These are phyloP conservation scores for Dermatemys mawii DNA, from an alignment of 2,113 vertebrate genomes.

Conservation along the genomic window DNA sequence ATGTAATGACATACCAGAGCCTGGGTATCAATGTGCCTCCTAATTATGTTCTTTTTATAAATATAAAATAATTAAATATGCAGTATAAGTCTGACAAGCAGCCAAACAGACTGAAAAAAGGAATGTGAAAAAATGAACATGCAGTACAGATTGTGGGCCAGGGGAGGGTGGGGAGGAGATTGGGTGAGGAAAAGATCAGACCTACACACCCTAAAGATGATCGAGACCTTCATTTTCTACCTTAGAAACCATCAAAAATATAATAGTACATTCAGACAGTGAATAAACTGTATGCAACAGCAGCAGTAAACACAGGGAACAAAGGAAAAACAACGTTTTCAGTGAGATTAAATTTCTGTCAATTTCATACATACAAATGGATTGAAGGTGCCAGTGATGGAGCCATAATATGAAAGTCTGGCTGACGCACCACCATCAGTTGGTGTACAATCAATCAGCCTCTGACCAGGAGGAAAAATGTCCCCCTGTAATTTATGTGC, in stretches of 20 bases:
- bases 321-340: not conserved
- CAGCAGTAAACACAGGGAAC: not conserved
- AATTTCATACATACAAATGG: rapidly evolving
- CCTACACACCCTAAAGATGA: not conserved
- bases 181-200: no score
- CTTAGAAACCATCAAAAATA: not conserved
- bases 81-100: not conserved
- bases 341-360: not conserved
- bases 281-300: not conserved
- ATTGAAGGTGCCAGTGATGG: not conserved
- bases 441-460: not conserved
- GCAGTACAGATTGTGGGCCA: not conserved
- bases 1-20: not conserved
- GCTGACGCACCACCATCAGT: not conserved
- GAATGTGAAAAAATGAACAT: not conserved
- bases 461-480: not conserved
- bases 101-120: not conserved
- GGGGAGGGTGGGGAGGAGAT: no score
- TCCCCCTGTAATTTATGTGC: not conserved
- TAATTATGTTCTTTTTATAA: not conserved
- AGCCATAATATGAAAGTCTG: rapidly evolving
- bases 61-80: not conserved
- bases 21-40: rapidly evolving
- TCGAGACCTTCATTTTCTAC: not conserved
- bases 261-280: not conserved